Evolutionary conservation across 2,797 vertebrate genomes (phyloP), one percentile per base, ranked within the genome.

Genomic region (Oryzias dopingdopingensis): DNA sequence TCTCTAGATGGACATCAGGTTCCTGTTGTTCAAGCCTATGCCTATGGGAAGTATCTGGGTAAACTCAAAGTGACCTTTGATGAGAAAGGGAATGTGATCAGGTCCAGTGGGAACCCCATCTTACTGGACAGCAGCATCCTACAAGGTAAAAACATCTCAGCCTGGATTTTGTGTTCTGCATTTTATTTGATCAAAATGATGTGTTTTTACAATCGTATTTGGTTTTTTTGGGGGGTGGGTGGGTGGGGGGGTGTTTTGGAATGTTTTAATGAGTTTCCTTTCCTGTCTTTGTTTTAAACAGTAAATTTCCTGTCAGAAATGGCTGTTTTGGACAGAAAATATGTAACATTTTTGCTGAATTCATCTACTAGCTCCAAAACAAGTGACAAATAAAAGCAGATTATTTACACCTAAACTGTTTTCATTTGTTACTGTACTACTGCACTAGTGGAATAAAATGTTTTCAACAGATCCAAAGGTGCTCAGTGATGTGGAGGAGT

Each of bases 11-110:
- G 94, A 0, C 91, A 72, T 1, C 32, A 75, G 56, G 94, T 98
- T 49, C 96, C 96, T 0, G 96, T 98, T 0, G 96, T 98, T 14
- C 96, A 98, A 83, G 96, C 96, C 42, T 98, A 95, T 0, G 96
- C 96, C 44, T 98, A 95, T 17, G 96, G 96, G 50, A 98, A 98
- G 62, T 98, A 98, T 32, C 89, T 98, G 26, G 96, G 96, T 14
- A 81, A 85, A 15, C 81, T 98, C 42, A 94, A 93, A 45, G 90
- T 98, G 29, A 90, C 87, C 0, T 98, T 98, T 70, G 92, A 96
- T 62, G 54, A 83, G 0, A 49, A 73, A 17, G 96, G 96, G 51
- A 83, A 94, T 0, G 93, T 98, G 3, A 8, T 92, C 26, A 74
- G 71, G 37, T 69, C 91, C 0, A 60, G 67, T 14, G 96, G 96